A percentile compares a stretch with the other conserved stretches of the same genome.
Conservation (phyloP, 2,888 invertebrate species). For the Notocelia uddmanniana region DNA sequence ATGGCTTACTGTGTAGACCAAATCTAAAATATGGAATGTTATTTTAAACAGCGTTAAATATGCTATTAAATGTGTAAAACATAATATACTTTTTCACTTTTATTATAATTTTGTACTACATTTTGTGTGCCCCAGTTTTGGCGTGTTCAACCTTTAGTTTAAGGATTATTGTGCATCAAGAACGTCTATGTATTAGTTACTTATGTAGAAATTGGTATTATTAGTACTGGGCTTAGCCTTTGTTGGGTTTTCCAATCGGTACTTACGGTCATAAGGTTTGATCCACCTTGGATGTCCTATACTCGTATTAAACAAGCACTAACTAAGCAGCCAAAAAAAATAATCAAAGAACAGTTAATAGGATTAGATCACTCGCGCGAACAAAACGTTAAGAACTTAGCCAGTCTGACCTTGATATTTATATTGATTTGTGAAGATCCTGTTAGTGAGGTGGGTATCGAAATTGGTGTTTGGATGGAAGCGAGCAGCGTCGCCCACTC, state of each 20-base stretch:
- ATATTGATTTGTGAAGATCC: slow-evolving; percentile 41
- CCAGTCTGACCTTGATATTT: slow-evolving; percentile 27
- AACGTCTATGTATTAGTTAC: neutral
- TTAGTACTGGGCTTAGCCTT: neutral
- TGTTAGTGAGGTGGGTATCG: slow-evolving; percentile 48
- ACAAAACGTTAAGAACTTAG: slow-evolving; percentile 8
- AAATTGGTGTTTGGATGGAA: slow-evolving; percentile 55
- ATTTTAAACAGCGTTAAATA: no score
- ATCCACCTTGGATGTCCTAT: neutral
- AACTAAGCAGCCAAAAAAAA: slow-evolving; percentile 3
- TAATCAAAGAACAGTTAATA: slow-evolving; percentile 3
- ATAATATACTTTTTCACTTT: no score
- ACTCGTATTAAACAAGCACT: neutral
- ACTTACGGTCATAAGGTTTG: neutral
- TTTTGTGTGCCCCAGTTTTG: no score
- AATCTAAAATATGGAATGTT: no score
- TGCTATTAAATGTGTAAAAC: no score
- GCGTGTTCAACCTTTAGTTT: no score
- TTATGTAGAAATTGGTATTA: no score
- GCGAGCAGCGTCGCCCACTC: slow-evolving; percentile 54
- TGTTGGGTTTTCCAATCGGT: neutral
- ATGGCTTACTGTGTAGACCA: no score
- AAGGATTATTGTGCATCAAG: neutral
- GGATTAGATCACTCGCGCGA: slow-evolving; percentile 6
- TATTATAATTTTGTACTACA: no score